A percentile compares a stretch with the other conserved stretches of the same genome.
Evolutionary conservation across 2,113 vertebrate species (phyloP).

Genomic region (Dermatemys mawii): DNA sequence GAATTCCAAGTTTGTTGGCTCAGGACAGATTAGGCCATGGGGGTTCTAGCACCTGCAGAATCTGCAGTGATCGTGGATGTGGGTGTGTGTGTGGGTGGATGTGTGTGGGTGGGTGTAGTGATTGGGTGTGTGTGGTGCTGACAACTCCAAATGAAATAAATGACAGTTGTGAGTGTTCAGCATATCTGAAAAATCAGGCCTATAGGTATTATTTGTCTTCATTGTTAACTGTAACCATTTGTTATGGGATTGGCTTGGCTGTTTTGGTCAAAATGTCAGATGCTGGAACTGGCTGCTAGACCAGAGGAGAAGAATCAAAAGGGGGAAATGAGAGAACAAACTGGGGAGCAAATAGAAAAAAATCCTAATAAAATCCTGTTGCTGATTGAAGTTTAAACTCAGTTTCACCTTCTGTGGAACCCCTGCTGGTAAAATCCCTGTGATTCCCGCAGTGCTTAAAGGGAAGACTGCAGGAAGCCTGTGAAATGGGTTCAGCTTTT

Average conservation of each 20-base stretch:
- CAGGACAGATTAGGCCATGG: no score
- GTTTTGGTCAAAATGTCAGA: neutral
- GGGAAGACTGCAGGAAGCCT: neutral
- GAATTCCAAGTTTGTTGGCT: neutral
- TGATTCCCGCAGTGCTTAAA: neutral
- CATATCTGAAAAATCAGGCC: neutral
- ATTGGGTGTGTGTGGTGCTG: no score
- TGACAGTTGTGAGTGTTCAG: neutral
- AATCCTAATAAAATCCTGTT: no score
- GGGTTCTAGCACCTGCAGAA: neutral
- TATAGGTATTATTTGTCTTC: neutral
- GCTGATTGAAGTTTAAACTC: neutral
- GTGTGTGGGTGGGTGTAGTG: no score
- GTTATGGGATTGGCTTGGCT: neutral
- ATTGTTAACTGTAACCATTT: neutral
- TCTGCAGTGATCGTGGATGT: neutral
- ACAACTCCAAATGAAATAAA: neutral
- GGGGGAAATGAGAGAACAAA: neutral
- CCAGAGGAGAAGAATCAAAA: neutral
- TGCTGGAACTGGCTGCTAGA: neutral
- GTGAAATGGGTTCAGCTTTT: neutral
- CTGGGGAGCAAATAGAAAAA: neutral
- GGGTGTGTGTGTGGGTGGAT: no score
- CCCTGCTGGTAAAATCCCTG: neutral
- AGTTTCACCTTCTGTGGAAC: no score